Evolutionary conservation across 2,113 vertebrate species (phyloP), one percentile per base, ranked within the genome.

Genomic region (Vireo altiloquus): DNA sequence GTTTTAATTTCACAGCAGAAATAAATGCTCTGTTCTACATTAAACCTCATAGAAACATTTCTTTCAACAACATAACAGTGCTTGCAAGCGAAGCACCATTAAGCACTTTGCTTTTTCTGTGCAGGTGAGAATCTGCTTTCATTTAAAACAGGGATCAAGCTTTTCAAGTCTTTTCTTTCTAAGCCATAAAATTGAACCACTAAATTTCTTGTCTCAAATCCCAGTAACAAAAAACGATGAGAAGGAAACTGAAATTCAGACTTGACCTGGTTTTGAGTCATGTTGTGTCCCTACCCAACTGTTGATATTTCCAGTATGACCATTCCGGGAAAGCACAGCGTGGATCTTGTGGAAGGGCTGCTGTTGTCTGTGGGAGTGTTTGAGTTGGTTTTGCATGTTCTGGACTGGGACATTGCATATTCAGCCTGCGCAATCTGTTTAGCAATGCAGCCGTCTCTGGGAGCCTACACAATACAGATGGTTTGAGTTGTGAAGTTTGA

Each of bases 381-480:
- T n/a, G 68, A 56, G 53, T 44, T 0, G 0, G 35, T 30, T 70
- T 65, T 0, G 2, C 5, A 0, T 35, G 54, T 35, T 87, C 70
- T 56, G 83, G 47, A 6, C 15, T 0, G 2, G 24, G 47, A 37
- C 0, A 0, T 11, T 81, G 74, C 28, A 11, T 33, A 21, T 82
- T 75, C 77, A 64, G 74, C 83, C 69, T 0, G 1, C 0, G 0
- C 68, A 66, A 22, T 86, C 52, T 60, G 49, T 60, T 82, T 49
- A 82, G 87, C 80, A 59, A 33, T 30, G 33, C 44, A 87, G 49
- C 69, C 1, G 0, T 56, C 37, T 63, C 74, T 96, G 80, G 83
- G 77, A 94, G 81, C 49, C 83, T 71, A 2, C 20, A 5, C 31
- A 56, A 13, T 46, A 50, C 89, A 96, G 49, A 91, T 91, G 84